Percentiles rank a stretch among this genome's conserved stretches.
Conservation (phyloP, 2,888 invertebrate species). For the Chrysolina haemoptera region DNA sequence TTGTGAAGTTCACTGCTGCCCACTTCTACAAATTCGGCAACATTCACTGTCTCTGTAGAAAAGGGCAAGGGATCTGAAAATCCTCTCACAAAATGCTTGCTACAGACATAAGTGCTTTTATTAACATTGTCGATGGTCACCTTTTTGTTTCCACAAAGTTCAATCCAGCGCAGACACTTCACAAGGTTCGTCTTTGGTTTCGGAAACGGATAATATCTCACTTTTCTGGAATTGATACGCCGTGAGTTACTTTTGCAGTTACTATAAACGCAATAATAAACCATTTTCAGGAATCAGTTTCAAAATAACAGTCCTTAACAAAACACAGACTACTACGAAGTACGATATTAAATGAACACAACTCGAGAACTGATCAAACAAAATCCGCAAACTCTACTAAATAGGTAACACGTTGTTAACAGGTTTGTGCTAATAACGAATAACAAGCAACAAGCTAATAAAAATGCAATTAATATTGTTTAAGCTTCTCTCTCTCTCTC, state of each 20-base stretch:
- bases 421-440: no score
- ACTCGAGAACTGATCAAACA: no score
- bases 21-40: neutral
- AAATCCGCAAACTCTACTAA: no score
- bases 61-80: slow-evolving; percentile 5
- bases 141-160: slow-evolving; percentile 9
- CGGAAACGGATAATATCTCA: slow-evolving; percentile 8
- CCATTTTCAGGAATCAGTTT: slow-evolving; percentile 2
- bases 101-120: neutral
- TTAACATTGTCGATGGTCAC: neutral
- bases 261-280: slow-evolving; percentile 11
- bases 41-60: neutral
- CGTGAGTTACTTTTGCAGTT: neutral
- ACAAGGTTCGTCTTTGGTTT: slow-evolving; percentile 15
- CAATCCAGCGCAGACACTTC: slow-evolving; percentile 3
- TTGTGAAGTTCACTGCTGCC: neutral
- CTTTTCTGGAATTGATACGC: slow-evolving; percentile 4
- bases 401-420: no score
- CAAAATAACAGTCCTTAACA: neutral
- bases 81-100: slow-evolving; percentile 6
- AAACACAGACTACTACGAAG: no score
- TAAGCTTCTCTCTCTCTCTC: no score
- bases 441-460: no score
- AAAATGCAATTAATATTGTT: no score
- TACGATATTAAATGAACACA: no score